A percentile compares a stretch with the other conserved stretches of the same genome.
Evolutionary conservation across 1,140 invertebrate species (phyloP).

Genomic region (Aphis gossypii): DNA sequence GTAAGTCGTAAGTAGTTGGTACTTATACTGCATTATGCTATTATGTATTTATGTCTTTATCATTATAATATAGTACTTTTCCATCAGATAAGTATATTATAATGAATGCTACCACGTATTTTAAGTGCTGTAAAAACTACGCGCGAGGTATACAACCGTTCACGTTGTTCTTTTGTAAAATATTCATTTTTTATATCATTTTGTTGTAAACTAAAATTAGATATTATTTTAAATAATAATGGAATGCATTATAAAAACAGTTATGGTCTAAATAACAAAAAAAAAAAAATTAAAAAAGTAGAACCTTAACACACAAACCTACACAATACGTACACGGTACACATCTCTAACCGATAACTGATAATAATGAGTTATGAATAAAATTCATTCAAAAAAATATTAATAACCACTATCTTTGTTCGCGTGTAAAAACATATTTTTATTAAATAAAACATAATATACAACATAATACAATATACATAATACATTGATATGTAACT

Average conservation of each 20-base stretch:
- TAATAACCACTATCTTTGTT: no score
- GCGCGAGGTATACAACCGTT: not conserved
- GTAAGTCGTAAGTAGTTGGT: not conserved
- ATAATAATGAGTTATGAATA: not conserved
- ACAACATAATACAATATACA: no score
- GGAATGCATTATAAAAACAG: not conserved
- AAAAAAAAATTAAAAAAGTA: not conserved
- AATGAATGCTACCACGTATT: not conserved
- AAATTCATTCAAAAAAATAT: not conserved
- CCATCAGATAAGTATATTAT: not conserved
- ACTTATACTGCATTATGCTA: not conserved
- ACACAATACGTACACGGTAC: no score
- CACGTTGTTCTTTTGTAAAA: not conserved
- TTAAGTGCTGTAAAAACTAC: not conserved
- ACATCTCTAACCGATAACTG: not conserved
- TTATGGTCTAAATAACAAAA: not conserved
- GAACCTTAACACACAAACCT: not conserved
- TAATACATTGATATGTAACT: not conserved
- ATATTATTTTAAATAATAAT: not conserved
- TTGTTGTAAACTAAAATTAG: not conserved
- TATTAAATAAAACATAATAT: no score
- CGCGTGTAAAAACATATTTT: no score
- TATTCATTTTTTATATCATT: not conserved
- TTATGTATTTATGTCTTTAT: not conserved
- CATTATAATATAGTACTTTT: not conserved